Evolutionary conservation across 2,888 invertebrate genomes (phyloP).

Genomic region (Eilema sororculum): DNA sequence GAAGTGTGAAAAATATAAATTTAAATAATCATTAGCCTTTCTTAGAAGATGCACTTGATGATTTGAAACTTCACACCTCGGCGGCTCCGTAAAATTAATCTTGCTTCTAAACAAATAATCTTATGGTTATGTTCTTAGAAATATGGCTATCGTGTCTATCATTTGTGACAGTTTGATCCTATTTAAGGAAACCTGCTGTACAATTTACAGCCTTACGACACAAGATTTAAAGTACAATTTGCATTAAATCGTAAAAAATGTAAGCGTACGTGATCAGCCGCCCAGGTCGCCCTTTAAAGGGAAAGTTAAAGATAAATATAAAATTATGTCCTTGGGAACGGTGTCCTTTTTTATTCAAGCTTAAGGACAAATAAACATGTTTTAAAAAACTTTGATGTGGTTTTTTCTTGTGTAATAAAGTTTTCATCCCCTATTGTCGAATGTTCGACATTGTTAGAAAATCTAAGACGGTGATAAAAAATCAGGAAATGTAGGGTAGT

Average conservation of each 20-base stretch:
- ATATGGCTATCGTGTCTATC: constrained; percentile 57
- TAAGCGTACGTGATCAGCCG: constrained; percentile 64
- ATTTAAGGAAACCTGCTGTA: constrained; percentile 31
- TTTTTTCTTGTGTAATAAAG: constrained; percentile 65
- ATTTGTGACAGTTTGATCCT: constrained; percentile 55
- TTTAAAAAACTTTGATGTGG: constrained; percentile 61
- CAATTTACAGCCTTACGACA: constrained; percentile 26
- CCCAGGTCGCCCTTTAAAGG: constrained; percentile 58
- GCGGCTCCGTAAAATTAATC: constrained; percentile 66
- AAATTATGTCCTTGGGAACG: constrained; percentile 79
- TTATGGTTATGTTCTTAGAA: constrained; percentile 65
- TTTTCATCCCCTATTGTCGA: constrained; percentile 49
- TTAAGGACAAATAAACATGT: constrained; percentile 69
- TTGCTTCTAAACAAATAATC: constrained; percentile 69
- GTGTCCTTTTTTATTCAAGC: constrained; percentile 60
- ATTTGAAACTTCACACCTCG: constrained; percentile 74
- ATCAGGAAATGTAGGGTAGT: background rate
- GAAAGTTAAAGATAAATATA: constrained; percentile 61
- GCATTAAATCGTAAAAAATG: constrained; percentile 10
- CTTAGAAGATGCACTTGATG: constrained; percentile 55
- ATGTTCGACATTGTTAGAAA: constrained; percentile 31
- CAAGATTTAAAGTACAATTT: constrained; percentile 31
- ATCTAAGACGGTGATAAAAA: background rate
- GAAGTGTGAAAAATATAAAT: constrained; percentile 41
- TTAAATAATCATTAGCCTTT: constrained; percentile 53